Evolutionary conservation across 2,113 vertebrate genomes (phyloP).

Genomic region (Oryzias celebensis): DNA sequence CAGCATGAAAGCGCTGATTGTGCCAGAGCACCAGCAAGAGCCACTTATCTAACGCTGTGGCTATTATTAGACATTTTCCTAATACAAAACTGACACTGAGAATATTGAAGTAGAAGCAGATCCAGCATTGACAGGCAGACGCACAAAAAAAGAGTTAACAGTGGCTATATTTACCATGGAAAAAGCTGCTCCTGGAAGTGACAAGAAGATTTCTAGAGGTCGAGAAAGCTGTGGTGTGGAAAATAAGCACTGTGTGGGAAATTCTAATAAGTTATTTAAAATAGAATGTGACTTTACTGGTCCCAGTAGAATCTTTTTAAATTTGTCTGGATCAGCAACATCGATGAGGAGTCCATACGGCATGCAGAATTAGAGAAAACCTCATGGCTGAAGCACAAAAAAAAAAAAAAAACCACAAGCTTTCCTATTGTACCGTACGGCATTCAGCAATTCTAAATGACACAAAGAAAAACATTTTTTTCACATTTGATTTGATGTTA

Average conservation of each 20-base stretch:
- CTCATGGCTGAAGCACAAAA: neutral
- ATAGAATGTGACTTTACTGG: conserved; percentile 10
- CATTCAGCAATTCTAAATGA: conserved; percentile 11
- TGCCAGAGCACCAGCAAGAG: conserved; percentile 27
- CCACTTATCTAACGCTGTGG: conserved; percentile 34
- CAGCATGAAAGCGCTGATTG: conserved; percentile 42
- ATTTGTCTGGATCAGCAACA: conserved; percentile 2
- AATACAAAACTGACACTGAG: conserved; percentile 57
- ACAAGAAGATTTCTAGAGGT: conserved; percentile 35
- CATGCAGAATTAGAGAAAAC: neutral
- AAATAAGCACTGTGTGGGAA: conserved; percentile 6
- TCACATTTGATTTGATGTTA: neutral
- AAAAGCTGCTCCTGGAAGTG: conserved; percentile 42
- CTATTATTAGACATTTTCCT: conserved; percentile 69
- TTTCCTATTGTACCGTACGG: conserved; percentile 16
- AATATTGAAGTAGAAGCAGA: conserved; percentile 63
- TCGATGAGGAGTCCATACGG: conserved; percentile 4
- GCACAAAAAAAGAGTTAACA: conserved; percentile 29
- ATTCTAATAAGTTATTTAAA: conserved; percentile 5
- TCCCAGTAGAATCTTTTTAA: neutral
- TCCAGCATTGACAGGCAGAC: conserved; percentile 53
- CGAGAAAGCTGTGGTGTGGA: conserved; percentile 18
- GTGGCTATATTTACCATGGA: conserved; percentile 45
- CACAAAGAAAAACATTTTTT: conserved; percentile 17
- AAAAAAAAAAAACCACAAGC: conserved; percentile 6